Evolutionary conservation across 2,113 vertebrate species (phyloP).

Genomic region (Pseudonaja textilis): DNA sequence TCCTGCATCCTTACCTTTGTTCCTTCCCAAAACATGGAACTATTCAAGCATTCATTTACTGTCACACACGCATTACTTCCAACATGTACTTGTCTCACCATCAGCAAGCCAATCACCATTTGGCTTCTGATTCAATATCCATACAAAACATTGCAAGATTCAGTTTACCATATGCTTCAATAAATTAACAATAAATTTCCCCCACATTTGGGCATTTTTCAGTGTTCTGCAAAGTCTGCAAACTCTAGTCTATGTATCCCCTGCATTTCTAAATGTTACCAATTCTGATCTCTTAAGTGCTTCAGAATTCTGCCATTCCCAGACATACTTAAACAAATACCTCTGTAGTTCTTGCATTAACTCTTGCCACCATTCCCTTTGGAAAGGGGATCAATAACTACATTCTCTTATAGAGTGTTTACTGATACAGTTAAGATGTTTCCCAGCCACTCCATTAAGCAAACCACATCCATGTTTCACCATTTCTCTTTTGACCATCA

Average conservation of each 20-base stretch:
- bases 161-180: neutral
- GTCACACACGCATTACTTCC: neutral
- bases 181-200: neutral
- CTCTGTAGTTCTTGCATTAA: neutral
- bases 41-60: neutral
- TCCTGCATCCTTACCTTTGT: neutral
- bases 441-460: neutral
- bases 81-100: neutral
- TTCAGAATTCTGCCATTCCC: neutral
- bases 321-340: neutral
- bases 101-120: neutral
- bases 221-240: neutral
- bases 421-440: neutral
- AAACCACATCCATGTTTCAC: neutral
- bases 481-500: neutral
- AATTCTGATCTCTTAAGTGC: neutral
- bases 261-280: neutral
- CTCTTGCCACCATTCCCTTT: neutral
- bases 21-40: neutral
- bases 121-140: neutral
- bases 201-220: neutral
- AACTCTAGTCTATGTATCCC: neutral
- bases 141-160: neutral
- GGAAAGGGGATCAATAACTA: neutral
- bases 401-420: neutral